Evolutionary conservation across 1,140 invertebrate genomes (phyloP), one percentile per base, ranked within the genome.

Genomic region (Vanessa tameamea): DNA sequence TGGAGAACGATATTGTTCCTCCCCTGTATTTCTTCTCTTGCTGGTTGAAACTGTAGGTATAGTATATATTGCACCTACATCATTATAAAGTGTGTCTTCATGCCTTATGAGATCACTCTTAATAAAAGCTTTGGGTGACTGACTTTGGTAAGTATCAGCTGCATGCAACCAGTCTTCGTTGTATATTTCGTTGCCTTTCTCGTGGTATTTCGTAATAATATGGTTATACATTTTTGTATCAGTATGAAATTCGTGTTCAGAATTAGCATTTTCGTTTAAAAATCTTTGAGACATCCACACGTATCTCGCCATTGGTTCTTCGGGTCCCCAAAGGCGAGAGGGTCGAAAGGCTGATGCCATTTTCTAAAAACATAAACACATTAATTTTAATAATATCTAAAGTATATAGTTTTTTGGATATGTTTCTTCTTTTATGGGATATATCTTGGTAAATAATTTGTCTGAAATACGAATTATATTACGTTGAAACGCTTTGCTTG

Each of bases 231-330:
- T 86, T 48, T 82, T 86, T 15, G 76, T 81, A 55, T 90, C 89
- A 13, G 83, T 82, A n/a, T 73, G 78, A 3, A 75, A 77, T 13
- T 87, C 86, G 53, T 84, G 79, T 66, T 83, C 80, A 15, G 80
- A 80, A 72, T 79, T 84, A 12, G 78, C 73, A 6, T 78, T 83
- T 76, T 87, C 89, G 73, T 83, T 85, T 26, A 78, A 67, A 20
- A 84, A 87, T 75, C 89, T 77, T 80, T 88, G 88, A 6, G 89
- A 90, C 89, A 92, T 92, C 90, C 90, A 92, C 8, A 89, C 80
- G 71, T 92, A 92, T 73, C 91, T 71, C 0, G 87, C 82, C 80
- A 90, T 82, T 37, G 89, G 90, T 65, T 92, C 90, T 79, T 91
- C 90, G 37, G 90, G 90, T 16, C 90, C 90, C 90, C 90, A 92